A percentile compares a stretch with the other conserved stretches of the same genome.
These are phyloP conservation scores for Cryptomyrus ogoouensis DNA, from an alignment of 2,113 vertebrate genomes.

Conservation along the genomic window DNA sequence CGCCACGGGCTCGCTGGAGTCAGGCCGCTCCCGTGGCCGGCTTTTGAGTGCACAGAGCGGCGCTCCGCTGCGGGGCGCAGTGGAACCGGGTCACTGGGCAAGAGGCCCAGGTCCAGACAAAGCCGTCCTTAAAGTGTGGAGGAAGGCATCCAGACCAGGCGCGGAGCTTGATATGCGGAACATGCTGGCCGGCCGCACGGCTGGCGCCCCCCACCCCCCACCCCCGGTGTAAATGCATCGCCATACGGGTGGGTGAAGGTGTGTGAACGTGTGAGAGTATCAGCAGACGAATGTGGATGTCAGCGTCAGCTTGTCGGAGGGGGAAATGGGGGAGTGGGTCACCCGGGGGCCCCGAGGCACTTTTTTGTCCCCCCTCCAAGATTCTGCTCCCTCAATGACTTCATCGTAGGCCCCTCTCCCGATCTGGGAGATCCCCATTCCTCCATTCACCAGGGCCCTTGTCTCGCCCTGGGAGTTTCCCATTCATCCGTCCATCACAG, in stretches of 20 bases:
- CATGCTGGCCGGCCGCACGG: not conserved
- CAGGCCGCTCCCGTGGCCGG: not conserved
- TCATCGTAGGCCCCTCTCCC: not conserved
- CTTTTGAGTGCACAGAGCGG: not conserved
- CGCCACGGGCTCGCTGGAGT: not conserved
- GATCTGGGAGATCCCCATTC: slow-evolving; percentile 7
- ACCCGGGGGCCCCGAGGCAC: not conserved
- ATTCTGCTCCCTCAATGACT: not conserved
- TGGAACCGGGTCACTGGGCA: slow-evolving; percentile 5
- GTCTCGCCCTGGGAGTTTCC: not conserved
- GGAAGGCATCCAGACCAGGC: not conserved
- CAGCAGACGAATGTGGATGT: not conserved
- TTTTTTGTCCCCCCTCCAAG: not conserved
- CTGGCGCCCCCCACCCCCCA: not conserved
- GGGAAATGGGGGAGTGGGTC: not conserved
- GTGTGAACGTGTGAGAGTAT: not conserved
- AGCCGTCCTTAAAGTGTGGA: not conserved
- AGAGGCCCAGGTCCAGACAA: slow-evolving; percentile 1
- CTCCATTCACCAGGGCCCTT: not conserved
- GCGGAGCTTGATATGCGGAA: not conserved
- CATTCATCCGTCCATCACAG: slow-evolving; percentile 14
- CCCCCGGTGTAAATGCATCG: not conserved
- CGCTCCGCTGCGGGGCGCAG: not conserved
- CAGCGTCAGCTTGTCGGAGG: not conserved
- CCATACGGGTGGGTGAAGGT: not conserved